Percentiles rank a stretch among this genome's conserved stretches.
phyloP scores from a whole-genome alignment of 2,113 vertebrate species.

The Cyprinodon tularosa region DNA sequence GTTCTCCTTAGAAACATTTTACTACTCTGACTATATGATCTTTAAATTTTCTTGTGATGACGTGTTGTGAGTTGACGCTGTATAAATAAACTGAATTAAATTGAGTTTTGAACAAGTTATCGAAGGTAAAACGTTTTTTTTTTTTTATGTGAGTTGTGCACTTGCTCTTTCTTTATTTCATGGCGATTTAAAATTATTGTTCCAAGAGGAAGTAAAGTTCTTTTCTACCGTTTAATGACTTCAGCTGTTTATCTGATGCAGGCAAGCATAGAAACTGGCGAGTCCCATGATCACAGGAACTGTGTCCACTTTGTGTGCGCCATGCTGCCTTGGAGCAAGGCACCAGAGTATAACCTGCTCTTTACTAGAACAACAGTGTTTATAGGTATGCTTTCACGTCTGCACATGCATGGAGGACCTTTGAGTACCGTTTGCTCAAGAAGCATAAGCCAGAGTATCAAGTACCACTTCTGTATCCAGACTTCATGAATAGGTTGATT shows the following conservation, averaged over 20 bases:
- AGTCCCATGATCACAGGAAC: slow-evolving; percentile 15
- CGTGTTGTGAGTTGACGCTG: too few relatives aligned
- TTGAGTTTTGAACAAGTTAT: neutral
- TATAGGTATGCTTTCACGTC: neutral
- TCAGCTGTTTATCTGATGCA: slow-evolving; percentile 11
- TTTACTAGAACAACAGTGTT: slow-evolving; percentile 9
- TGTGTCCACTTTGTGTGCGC: slow-evolving; percentile 15
- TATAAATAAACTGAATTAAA: too few relatives aligned
- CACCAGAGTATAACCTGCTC: slow-evolving; percentile 33
- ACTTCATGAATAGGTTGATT: neutral
- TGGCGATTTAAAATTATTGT: slow-evolving; percentile 7
- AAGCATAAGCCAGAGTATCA: neutral
- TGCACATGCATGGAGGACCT: neutral
- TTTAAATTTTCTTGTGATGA: too few relatives aligned
- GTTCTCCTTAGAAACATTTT: too few relatives aligned
- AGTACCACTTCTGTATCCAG: neutral
- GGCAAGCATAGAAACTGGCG: slow-evolving; percentile 3
- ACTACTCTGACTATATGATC: too few relatives aligned
- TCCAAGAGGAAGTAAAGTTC: neutral
- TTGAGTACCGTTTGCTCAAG: neutral
- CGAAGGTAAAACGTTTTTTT: neutral
- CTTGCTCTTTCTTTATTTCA: neutral
- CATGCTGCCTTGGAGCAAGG: slow-evolving; percentile 38
- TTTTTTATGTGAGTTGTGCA: neutral
- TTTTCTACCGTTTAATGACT: slow-evolving; percentile 10